Evolutionary conservation across 2,888 invertebrate species (phyloP).

Genomic region (Silvanus unidentatus): DNA sequence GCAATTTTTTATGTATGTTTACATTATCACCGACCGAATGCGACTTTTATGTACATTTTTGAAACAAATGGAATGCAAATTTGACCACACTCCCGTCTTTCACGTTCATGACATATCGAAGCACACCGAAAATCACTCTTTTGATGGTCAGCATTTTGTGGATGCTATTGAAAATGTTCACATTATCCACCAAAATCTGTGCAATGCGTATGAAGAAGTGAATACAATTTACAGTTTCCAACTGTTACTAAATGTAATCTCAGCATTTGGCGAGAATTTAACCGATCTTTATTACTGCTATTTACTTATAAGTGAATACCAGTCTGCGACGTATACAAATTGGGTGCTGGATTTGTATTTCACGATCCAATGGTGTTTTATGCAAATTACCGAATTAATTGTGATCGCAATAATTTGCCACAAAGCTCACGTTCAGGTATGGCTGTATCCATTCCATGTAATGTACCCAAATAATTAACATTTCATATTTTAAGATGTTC

Average conservation of each 20-base stretch:
- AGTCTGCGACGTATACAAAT: not conserved
- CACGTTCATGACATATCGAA: too few species aligned
- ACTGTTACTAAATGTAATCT: not conserved
- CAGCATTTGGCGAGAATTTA: not conserved
- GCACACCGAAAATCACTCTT: too few species aligned
- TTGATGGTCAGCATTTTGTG: not conserved
- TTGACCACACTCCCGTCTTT: not conserved
- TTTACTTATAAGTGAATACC: not conserved
- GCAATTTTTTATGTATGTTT: not conserved
- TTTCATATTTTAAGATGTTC: not conserved
- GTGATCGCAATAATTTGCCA: not conserved
- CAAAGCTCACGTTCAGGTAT: not conserved
- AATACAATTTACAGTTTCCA: not conserved
- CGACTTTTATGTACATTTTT: not conserved
- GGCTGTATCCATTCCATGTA: not conserved
- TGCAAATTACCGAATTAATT: not conserved
- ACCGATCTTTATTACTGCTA: conserved; percentile 3
- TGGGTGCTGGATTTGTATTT: not conserved
- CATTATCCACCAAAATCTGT: not conserved
- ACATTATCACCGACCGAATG: not conserved
- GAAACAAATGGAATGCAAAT: not conserved
- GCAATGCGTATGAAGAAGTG: not conserved
- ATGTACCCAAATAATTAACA: not conserved
- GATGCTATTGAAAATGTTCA: not conserved
- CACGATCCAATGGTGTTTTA: not conserved